Base-by-base conservation (phyloP, 2,888 invertebrate species). In the Nysson spinosus region DNA sequence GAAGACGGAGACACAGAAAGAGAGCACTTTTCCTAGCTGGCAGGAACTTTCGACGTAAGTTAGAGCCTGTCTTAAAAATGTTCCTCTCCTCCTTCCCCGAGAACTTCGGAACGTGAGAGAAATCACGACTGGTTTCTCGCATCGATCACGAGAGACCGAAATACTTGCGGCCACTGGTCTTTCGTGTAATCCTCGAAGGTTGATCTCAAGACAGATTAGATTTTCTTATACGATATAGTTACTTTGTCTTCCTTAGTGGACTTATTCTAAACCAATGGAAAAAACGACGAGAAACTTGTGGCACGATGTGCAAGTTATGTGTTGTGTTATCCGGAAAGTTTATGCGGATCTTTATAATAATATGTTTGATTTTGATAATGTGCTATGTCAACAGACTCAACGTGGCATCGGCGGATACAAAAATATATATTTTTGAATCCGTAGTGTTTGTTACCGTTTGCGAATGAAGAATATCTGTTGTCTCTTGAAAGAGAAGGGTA, bases 41-140 rank as follows among this genome's bases (percentile, higher is more conserved):
- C 50, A 40, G 30, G 44, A 78, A 74, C 68, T 77, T 79, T 65
- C 17, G 49, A 57, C 72, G 66, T 78, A 74, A 78, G 68, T 79
- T 72, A 63, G 46, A 54, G 58, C 62, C 62, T 68, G 58, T 58
- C 65, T 70, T 69, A 69, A 69, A 75, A 75, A 72, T 62, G 60
- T 56, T 64, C 46, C 44, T 43, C 34, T 42, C 42, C 22, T 49
- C 40, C 60, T 39, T 24, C 39, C 50, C 47, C 28, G 62, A 55
- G 50, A 72, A 74, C 56, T 72, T 71, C 16, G 37, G 26, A 46
- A 70, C 75, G 70, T 70, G 72, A 73, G 58, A 68, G 76, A 78
- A 78, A 78, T 72, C 69, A 44, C 72, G 61, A 57, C 50, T 52
- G 34, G 4, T 49, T 44, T 43, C 42, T 39, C 30, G 5, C 58